Evolutionary conservation across 2,888 invertebrate species (phyloP).

Genomic region (Rhamphomyia laevipes): DNA sequence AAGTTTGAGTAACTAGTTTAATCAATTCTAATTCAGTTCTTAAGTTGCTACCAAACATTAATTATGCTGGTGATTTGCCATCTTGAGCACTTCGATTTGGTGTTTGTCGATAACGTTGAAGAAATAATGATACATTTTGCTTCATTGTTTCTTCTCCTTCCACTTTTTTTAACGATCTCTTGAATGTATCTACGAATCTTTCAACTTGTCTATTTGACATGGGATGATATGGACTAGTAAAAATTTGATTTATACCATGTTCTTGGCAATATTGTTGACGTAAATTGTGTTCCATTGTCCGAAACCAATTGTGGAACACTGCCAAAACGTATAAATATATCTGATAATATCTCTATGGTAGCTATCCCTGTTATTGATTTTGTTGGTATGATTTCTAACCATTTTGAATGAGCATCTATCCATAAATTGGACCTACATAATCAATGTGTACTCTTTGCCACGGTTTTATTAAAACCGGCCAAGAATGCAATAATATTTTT

Average conservation of each 20-base stretch:
- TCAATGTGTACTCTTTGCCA: no score
- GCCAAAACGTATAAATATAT: slow-evolving; percentile 16
- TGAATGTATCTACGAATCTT: slow-evolving; percentile 16
- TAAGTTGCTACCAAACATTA: neutral
- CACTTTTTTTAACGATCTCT: slow-evolving; percentile 13
- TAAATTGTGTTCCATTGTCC: slow-evolving; percentile 12
- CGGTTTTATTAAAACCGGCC: no score
- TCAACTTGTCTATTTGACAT: slow-evolving; percentile 18
- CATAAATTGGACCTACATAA: no score
- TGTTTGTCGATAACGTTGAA: slow-evolving; percentile 14
- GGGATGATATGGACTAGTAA: slow-evolving; percentile 6
- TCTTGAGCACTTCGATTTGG: slow-evolving; percentile 13
- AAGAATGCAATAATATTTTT: no score
- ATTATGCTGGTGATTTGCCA: slow-evolving; percentile 14
- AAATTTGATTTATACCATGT: slow-evolving; percentile 8
- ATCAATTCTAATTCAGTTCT: no score
- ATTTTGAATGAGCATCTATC: slow-evolving; percentile 34
- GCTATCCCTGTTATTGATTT: slow-evolving; percentile 12
- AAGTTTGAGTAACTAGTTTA: no score
- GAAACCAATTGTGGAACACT: slow-evolving; percentile 9
- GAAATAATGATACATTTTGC: slow-evolving; percentile 12
- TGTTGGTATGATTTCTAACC: slow-evolving; percentile 28
- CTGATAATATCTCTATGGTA: slow-evolving; percentile 12
- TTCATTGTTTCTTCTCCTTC: slow-evolving; percentile 11
- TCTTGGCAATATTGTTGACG: slow-evolving; percentile 5